phyloP scores from a whole-genome alignment of 2,797 vertebrate genomes.

The Taeniopygia guttata region DNA sequence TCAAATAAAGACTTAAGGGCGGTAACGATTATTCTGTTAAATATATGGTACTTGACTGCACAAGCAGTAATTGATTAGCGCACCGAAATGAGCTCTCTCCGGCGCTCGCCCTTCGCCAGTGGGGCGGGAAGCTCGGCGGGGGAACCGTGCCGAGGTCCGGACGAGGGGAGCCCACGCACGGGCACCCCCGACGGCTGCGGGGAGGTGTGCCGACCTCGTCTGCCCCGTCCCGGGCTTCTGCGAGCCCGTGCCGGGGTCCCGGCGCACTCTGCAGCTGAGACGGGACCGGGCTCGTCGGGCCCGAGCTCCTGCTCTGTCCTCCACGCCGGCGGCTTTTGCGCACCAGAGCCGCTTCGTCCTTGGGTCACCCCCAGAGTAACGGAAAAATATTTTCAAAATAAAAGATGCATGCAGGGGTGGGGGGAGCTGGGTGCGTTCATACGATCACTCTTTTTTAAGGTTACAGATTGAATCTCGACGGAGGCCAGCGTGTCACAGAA shows the following conservation, averaged over 20 bases:
- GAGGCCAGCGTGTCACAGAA: neutral
- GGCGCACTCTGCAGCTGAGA: neutral
- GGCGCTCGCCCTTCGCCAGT: neutral
- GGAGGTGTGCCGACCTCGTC: neutral
- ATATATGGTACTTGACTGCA: conserved; percentile 70
- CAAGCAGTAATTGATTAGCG: conserved; percentile 72
- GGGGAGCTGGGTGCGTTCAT: neutral
- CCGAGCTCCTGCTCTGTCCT: neutral
- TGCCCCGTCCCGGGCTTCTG: neutral
- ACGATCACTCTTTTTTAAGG: neutral
- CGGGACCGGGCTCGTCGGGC: neutral
- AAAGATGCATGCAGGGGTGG: rapidly evolving
- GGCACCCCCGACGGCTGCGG: neutral
- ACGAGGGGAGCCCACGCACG: neutral
- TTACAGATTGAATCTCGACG: neutral
- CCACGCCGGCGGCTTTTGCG: neutral
- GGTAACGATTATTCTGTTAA: conserved; percentile 75
- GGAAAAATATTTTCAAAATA: neutral
- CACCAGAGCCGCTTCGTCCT: neutral
- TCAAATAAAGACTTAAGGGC: conserved; percentile 74
- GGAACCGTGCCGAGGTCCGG: neutral
- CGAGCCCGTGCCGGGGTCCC: neutral
- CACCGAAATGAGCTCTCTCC: conserved; percentile 69
- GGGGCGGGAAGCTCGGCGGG: neutral
- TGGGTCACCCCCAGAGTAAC: neutral